Percentiles rank a stretch among this genome's conserved stretches.
Conservation (phyloP, 2,797 vertebrate species). For the Arnoldichthys spilopterus region DNA sequence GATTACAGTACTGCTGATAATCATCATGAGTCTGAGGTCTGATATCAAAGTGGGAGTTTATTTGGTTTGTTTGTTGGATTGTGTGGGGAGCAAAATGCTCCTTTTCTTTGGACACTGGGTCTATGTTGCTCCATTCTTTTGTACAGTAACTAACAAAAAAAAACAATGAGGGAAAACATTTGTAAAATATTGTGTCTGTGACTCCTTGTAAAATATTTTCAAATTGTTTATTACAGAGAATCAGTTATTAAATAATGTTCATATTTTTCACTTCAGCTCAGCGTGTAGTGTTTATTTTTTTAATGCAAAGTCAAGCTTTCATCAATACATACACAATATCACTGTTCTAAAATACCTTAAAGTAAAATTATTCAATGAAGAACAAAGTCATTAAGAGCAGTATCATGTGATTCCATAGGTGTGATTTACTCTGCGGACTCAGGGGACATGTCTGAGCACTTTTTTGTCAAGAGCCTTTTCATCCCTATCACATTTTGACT, state of each 20-base stretch:
- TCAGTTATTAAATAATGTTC: conserved; percentile 99
- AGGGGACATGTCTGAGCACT: too few species aligned
- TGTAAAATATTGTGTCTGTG: conserved; percentile 99
- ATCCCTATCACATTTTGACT: too few species aligned
- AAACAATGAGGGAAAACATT: conserved; percentile 90
- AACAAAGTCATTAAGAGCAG: too few species aligned
- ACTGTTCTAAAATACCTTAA: too few species aligned
- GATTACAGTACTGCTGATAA: conserved; percentile 79
- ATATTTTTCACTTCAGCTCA: conserved; percentile 99
- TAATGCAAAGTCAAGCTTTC: conserved; percentile 2
- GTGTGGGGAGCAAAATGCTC: conserved; percentile 73
- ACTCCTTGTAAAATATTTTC: conserved; percentile 99
- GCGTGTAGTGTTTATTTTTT: conserved; percentile 68
- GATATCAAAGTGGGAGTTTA: conserved; percentile 73
- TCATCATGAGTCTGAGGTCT: conserved; percentile 75
- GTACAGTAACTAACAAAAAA: conserved; percentile 89
- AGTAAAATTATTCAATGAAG: too few species aligned
- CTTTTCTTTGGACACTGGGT: conserved; percentile 77
- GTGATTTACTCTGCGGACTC: too few species aligned
- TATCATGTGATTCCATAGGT: too few species aligned
- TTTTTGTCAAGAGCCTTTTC: too few species aligned
- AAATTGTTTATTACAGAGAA: conserved; percentile 99
- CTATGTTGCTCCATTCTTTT: conserved; percentile 89
- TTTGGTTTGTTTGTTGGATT: conserved; percentile 59
- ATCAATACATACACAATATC: not conserved